These are phyloP conservation scores for Epirrita christyi DNA, from an alignment of 2,888 invertebrate genomes.

Conservation along the genomic window DNA sequence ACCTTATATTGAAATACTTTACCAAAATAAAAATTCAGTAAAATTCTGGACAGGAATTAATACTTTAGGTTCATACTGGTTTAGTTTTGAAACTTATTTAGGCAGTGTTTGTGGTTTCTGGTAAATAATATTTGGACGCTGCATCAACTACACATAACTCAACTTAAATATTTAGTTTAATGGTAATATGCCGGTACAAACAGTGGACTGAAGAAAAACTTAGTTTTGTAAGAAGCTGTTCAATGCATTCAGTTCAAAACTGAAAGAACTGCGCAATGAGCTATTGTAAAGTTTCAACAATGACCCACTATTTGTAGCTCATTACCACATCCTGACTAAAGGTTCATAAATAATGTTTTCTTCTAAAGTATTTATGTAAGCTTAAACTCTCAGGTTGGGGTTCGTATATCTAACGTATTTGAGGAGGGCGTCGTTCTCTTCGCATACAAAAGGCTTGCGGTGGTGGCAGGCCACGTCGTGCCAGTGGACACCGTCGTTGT, in stretches of 20 bases:
- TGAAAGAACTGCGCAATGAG: conserved; percentile 1
- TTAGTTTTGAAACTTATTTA: conserved; percentile 27
- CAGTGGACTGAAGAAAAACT: conserved; percentile 14
- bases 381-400: conserved; percentile 89
- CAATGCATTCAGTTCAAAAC: background rate
- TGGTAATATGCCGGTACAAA: conserved; percentile 21
- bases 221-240: conserved; percentile 2
- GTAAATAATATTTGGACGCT: conserved; percentile 38
- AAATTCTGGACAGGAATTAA: conserved; percentile 51
- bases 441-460: conserved; percentile 94
- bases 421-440: conserved; percentile 94
- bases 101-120: conserved; percentile 44
- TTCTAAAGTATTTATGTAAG: conserved; percentile 21
- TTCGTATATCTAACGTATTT: conserved; percentile 94
- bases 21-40: background rate
- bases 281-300: conserved; percentile 2
- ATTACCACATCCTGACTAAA: conserved; percentile 34
- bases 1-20: conserved; percentile 40
- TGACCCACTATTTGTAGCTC: conserved; percentile 27
- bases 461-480: conserved; percentile 97
- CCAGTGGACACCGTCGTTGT: conserved; percentile 96
- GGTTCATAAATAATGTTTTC: conserved; percentile 36
- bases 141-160: conserved; percentile 29
- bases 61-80: conserved; percentile 41
- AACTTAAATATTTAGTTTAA: conserved; percentile 20